Percentiles rank a stretch among this genome's conserved stretches.
Conservation (phyloP, 2,797 vertebrate species). For the Caiman crocodilus region DNA sequence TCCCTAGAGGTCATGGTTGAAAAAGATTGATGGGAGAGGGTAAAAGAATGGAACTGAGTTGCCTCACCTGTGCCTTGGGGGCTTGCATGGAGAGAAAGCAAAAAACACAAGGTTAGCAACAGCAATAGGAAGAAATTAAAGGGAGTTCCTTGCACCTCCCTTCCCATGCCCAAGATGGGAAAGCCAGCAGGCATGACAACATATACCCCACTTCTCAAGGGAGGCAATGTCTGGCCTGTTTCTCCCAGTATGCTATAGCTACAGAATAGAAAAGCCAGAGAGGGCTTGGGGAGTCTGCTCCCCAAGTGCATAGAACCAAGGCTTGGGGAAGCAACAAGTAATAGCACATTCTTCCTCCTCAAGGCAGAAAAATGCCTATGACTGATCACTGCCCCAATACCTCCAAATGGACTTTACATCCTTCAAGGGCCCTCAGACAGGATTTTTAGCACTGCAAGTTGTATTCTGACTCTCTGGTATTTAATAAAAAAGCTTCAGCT, state of each 20-base stretch:
- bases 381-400: neutral
- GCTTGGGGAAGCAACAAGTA: neutral
- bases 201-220: neutral
- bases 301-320: neutral
- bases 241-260: neutral
- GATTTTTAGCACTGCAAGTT: neutral
- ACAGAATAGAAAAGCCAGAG: neutral
- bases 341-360: neutral
- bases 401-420: neutral
- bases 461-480: neutral
- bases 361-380: neutral
- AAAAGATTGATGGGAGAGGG: neutral
- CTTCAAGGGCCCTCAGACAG: neutral
- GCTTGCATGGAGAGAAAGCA: rapidly evolving
- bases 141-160: neutral
- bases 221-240: neutral
- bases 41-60: neutral
- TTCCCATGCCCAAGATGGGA: neutral
- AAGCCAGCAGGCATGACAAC: neutral
- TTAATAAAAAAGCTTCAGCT: neutral
- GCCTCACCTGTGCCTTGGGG: rapidly evolving
- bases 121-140: rapidly evolving
- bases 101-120: neutral
- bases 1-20: neutral
- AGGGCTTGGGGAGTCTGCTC: neutral